Evolutionary conservation across 2,888 invertebrate species (phyloP).

Genomic region (Drosophila setosimentum): DNA sequence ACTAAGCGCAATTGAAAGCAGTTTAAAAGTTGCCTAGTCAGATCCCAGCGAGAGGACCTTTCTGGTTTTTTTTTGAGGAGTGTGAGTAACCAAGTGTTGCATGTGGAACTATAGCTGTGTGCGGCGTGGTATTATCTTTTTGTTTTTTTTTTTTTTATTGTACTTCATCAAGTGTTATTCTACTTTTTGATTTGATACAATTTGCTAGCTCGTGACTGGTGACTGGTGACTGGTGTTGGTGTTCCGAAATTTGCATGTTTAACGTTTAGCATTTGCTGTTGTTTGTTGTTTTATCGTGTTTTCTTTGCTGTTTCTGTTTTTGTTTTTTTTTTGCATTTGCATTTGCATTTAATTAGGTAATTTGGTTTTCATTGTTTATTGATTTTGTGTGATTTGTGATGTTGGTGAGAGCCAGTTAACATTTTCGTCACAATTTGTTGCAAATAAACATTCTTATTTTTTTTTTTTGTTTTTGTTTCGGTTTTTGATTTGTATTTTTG

Average conservation of each 20-base stretch:
- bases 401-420: constrained; percentile 41
- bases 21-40: constrained; percentile 1
- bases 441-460: constrained; percentile 3
- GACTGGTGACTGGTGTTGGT: constrained; percentile 45
- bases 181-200: constrained; percentile 34
- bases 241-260: constrained; percentile 56
- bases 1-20: constrained; percentile 36
- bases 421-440: constrained; percentile 44
- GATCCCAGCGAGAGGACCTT: not conserved
- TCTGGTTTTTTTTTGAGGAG: constrained; percentile 3
- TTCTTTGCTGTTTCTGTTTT: constrained; percentile 39
- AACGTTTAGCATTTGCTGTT: constrained; percentile 41
- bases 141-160: too few species aligned
- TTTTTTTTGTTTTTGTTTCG: not conserved
- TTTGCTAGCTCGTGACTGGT: constrained; percentile 49
- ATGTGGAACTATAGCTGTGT: constrained; percentile 39
- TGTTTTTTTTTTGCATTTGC: constrained; percentile 21
- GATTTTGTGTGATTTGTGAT: constrained; percentile 42
- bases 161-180: constrained; percentile 39
- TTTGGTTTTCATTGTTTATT: constrained; percentile 47
- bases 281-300: constrained; percentile 44
- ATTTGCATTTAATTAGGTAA: constrained; percentile 46
- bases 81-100: constrained; percentile 21
- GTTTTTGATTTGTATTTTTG: constrained; percentile 1
- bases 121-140: constrained; percentile 32